These are phyloP conservation scores for Tetheella fluctuosa DNA, from an alignment of 2,888 invertebrate genomes.

Conservation along the genomic window DNA sequence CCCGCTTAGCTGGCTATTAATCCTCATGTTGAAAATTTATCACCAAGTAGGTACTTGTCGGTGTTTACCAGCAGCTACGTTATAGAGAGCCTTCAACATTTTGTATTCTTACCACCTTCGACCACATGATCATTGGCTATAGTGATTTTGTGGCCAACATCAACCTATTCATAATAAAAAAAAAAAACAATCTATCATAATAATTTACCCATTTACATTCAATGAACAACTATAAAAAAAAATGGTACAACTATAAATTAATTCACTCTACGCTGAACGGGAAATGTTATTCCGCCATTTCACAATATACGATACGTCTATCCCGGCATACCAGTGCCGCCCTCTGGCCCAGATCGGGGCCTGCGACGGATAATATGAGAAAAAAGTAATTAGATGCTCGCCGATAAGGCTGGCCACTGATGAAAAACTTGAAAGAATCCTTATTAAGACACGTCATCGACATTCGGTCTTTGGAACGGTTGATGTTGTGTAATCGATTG, in stretches of 20 bases:
- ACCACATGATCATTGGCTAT: too few species aligned
- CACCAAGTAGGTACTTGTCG: too few species aligned
- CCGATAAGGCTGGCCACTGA: constrained; percentile 40
- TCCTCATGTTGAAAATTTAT: too few species aligned
- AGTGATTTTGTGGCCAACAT: too few species aligned
- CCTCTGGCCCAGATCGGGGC: constrained; percentile 6
- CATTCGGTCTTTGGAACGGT: constrained; percentile 29
- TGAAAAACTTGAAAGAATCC: constrained; percentile 51
- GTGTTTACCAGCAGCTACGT: too few species aligned
- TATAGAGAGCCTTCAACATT: too few species aligned
- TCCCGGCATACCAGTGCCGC: constrained; percentile 9
- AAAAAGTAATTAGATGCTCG: constrained; percentile 38
- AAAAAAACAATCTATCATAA: too few species aligned
- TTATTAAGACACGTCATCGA: constrained; percentile 47
- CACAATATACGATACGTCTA: constrained; percentile 20
- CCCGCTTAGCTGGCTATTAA: too few species aligned
- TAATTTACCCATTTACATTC: too few species aligned
- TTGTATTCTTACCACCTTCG: too few species aligned
- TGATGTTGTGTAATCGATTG: constrained; percentile 5
- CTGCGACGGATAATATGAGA: constrained; percentile 30
- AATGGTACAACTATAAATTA: background rate
- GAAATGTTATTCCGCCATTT: constrained; percentile 12
- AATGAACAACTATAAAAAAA: too few species aligned
- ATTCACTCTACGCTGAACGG: background rate
- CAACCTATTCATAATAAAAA: too few species aligned